Evolutionary conservation across 2,888 invertebrate genomes (phyloP).

Genomic region (Lampropteryx suffumata): DNA sequence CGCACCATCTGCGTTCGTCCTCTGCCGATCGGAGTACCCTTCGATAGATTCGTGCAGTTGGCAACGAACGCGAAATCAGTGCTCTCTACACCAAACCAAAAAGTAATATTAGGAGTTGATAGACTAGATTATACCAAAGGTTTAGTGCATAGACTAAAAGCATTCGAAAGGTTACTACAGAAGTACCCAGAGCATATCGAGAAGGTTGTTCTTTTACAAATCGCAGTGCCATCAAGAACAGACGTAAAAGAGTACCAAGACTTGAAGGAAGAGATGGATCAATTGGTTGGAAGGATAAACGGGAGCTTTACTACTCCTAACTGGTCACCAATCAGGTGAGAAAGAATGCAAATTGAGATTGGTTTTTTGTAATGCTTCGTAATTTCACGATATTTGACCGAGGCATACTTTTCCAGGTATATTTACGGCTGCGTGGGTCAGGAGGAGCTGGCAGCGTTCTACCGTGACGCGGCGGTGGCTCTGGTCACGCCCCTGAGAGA

Average conservation of each 20-base stretch:
- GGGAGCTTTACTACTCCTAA: constrained; percentile 94
- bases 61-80: constrained; percentile 87
- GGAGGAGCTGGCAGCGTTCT: constrained; percentile 92
- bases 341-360: not conserved
- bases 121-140: constrained; percentile 96
- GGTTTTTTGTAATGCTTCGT: not conserved
- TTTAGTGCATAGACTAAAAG: constrained; percentile 89
- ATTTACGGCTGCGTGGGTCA: constrained; percentile 95
- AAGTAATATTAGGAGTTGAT: constrained; percentile 94
- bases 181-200: constrained; percentile 94
- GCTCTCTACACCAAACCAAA: constrained; percentile 86
- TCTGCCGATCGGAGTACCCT: constrained; percentile 94
- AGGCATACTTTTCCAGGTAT: constrained; percentile 71
- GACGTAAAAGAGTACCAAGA: constrained; percentile 96
- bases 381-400: not conserved
- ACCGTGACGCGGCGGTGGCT: constrained; percentile 93
- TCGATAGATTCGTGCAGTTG: constrained; percentile 91
- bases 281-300: constrained; percentile 93
- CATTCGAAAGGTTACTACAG: constrained; percentile 91
- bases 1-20: constrained; percentile 92
- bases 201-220: constrained; percentile 91
- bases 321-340: constrained; percentile 92
- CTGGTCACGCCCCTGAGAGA: constrained; percentile 94
- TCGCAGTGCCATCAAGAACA: constrained; percentile 94
- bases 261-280: constrained; percentile 95